Conservation (phyloP, 92 coral and sea anemone genomes). For the Epizoanthus ramosus region DNA sequence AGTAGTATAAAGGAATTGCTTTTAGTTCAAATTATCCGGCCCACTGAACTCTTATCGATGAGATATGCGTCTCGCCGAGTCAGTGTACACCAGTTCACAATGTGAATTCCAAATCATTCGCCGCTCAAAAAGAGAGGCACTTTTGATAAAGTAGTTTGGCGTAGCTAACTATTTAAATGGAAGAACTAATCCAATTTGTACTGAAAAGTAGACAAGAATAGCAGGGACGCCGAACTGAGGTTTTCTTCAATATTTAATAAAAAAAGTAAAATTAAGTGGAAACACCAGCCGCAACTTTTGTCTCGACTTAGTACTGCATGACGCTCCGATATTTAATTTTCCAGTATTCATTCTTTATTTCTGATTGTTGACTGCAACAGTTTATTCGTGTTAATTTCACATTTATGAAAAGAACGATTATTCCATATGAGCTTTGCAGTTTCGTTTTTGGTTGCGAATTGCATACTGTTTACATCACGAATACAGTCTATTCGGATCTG, state of each 20-base stretch:
- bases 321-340: slow-evolving; percentile 1
- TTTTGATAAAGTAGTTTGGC: background rate
- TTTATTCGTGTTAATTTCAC: background rate
- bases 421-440: background rate
- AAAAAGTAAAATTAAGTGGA: background rate
- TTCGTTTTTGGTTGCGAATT: background rate
- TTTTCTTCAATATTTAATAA: slow-evolving; percentile 7
- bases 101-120: slow-evolving; percentile 15
- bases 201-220: slow-evolving; percentile 12
- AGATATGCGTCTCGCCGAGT: too few species aligned
- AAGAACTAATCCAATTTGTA: slow-evolving; percentile 15
- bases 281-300: background rate
- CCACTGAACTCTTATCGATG: too few species aligned
- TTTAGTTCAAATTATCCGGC: too few species aligned
- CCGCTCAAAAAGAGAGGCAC: slow-evolving; percentile 14
- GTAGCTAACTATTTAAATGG: background rate
- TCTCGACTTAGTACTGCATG: background rate
- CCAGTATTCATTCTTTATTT: background rate
- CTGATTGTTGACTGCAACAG: background rate
- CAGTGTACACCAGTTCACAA: background rate
- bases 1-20: background rate
- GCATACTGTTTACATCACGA: background rate
- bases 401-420: background rate
- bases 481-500: slow-evolving; percentile 11
- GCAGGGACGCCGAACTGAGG: background rate